phyloP scores from a whole-genome alignment of 1,140 invertebrate species.

The Dendroctonus valens region DNA sequence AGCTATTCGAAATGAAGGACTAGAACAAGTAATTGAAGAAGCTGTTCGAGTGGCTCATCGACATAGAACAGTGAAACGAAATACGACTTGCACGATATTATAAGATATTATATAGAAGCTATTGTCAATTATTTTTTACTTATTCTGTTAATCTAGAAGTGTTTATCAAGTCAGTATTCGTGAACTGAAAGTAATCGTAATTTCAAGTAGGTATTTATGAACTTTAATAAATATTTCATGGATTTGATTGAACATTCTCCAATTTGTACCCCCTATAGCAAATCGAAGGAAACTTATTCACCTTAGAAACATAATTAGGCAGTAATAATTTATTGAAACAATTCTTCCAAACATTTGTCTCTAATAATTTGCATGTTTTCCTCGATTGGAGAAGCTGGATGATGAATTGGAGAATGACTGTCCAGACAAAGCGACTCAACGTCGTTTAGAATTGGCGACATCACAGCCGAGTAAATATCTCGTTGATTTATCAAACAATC shows the following conservation, averaged over 20 bases:
- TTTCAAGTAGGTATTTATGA: no score
- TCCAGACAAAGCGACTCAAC: constrained; percentile 56
- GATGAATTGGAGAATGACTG: constrained; percentile 48
- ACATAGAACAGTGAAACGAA: constrained; percentile 29
- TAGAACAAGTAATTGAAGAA: constrained; percentile 74
- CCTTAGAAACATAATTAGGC: background rate
- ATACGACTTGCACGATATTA: constrained; percentile 18
- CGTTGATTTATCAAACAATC: constrained; percentile 4
- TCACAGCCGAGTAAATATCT: constrained; percentile 54
- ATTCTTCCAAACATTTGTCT: constrained; percentile 37
- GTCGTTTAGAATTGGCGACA: constrained; percentile 53
- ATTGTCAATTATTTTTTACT: constrained; percentile 1
- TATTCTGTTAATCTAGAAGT: background rate
- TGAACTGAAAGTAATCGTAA: no score
- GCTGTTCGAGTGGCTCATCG: constrained; percentile 52
- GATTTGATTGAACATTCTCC: no score
- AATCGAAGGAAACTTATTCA: no score
- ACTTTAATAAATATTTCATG: no score
- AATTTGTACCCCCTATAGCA: no score
- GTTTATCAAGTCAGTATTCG: background rate
- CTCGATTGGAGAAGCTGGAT: constrained; percentile 3
- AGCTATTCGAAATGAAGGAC: constrained; percentile 71
- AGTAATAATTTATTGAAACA: constrained; percentile 24
- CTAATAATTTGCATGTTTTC: constrained; percentile 27
- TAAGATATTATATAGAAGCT: constrained; percentile 11